Conservation (phyloP, 2,113 vertebrate genomes). For the Eudyptes chrysolophus region DNA sequence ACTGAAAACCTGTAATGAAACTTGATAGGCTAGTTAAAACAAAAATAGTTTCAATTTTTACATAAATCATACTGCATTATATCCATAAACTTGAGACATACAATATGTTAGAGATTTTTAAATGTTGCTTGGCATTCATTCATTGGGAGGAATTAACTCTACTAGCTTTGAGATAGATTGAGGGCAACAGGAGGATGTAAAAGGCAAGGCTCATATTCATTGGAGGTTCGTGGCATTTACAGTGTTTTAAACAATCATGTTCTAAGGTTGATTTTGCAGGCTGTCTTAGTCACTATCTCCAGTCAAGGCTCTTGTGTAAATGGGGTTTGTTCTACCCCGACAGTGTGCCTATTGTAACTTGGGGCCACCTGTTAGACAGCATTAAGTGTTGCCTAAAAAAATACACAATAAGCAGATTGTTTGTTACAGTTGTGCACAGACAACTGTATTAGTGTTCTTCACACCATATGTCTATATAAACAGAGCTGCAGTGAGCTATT, state of each 20-base stretch:
- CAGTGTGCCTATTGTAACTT: slow-evolving; percentile 45
- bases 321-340: slow-evolving; percentile 20
- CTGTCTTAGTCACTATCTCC: slow-evolving; percentile 58
- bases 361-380: slow-evolving; percentile 65
- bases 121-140: background rate
- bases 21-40: background rate
- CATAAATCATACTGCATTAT: background rate
- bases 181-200: slow-evolving; percentile 40
- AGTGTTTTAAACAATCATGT: slow-evolving; percentile 35
- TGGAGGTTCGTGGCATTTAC: background rate
- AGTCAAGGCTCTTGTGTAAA: slow-evolving; percentile 42
- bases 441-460: slow-evolving; percentile 69
- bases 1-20: background rate
- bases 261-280: slow-evolving; percentile 55
- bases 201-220: slow-evolving; percentile 22
- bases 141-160: background rate
- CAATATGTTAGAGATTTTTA: background rate
- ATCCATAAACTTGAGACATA: background rate
- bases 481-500: slow-evolving; percentile 42
- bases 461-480: slow-evolving; percentile 59
- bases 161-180: slow-evolving; percentile 13
- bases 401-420: slow-evolving; percentile 71
- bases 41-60: background rate
- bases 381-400: slow-evolving; percentile 57
- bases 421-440: slow-evolving; percentile 70